These are phyloP conservation scores for Watsonalla binaria DNA, from an alignment of 2,888 invertebrate genomes.

Conservation along the genomic window DNA sequence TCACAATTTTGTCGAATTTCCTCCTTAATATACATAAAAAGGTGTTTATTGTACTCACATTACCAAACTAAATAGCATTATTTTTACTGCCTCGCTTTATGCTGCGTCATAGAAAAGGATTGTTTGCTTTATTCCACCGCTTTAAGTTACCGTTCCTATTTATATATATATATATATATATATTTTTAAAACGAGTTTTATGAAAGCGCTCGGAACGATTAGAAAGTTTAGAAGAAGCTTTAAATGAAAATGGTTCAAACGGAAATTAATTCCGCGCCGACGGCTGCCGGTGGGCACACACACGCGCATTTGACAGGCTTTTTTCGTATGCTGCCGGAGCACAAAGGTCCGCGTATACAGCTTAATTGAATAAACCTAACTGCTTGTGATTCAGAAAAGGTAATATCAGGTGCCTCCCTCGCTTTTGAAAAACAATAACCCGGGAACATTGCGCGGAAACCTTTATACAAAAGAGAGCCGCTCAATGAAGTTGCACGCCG, in stretches of 20 bases:
- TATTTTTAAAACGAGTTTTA: too few relatives aligned
- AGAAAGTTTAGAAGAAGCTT: not conserved
- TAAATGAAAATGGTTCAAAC: not conserved
- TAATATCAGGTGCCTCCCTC: slow-evolving; percentile 61
- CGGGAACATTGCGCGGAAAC: slow-evolving; percentile 63
- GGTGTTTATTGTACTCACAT: slow-evolving; percentile 13
- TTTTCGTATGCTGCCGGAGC: slow-evolving; percentile 25
- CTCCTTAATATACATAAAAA: slow-evolving; percentile 26
- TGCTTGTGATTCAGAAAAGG: slow-evolving; percentile 60
- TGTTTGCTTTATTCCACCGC: too few relatives aligned
- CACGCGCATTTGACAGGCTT: slow-evolving; percentile 26
- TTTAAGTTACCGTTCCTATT: too few relatives aligned
- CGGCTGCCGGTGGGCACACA: slow-evolving; percentile 12
- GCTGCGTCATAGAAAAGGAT: too few relatives aligned
- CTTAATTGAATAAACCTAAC: slow-evolving; percentile 66
- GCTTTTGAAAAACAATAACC: slow-evolving; percentile 76
- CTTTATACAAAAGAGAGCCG: slow-evolving; percentile 70
- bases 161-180: too few relatives aligned
- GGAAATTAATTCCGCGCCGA: slow-evolving; percentile 7
- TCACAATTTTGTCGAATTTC: slow-evolving; percentile 52
- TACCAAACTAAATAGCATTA: not conserved
- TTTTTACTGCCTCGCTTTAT: too few relatives aligned
- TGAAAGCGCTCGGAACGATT: slow-evolving; percentile 1
- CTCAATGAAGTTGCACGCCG: slow-evolving; percentile 75
- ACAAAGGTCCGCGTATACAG: slow-evolving; percentile 35